phyloP scores from a whole-genome alignment of 2,113 vertebrate genomes.

The Chiloscyllium plagiosum region DNA sequence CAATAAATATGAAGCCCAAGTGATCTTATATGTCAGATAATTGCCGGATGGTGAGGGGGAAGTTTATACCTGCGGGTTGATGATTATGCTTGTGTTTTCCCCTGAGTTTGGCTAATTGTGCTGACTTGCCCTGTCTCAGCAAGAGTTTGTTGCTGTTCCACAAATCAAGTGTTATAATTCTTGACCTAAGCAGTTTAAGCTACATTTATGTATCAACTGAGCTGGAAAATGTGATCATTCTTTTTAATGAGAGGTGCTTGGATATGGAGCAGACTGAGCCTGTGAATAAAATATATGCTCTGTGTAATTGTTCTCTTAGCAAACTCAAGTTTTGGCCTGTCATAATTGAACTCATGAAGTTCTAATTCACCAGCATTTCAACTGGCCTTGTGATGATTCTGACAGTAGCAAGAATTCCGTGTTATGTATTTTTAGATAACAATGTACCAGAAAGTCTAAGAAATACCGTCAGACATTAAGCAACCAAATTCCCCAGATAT shows the following conservation, averaged over 20 bases:
- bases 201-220: not conserved
- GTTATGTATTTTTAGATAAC: not conserved
- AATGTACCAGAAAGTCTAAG: not conserved
- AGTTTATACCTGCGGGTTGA: not conserved
- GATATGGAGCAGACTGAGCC: not conserved
- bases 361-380: not conserved
- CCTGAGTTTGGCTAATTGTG: not conserved
- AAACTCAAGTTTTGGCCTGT: not conserved
- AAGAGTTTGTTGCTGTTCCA: not conserved
- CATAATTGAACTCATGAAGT: not conserved
- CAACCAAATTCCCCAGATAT: not conserved
- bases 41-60: not conserved
- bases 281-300: not conserved
- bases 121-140: not conserved
- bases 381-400: not conserved
- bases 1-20: not conserved
- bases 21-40: not conserved
- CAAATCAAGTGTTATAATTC: not conserved
- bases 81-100: not conserved
- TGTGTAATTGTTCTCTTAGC: not conserved
- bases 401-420: not conserved
- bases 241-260: not conserved
- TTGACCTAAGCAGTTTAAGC: not conserved
- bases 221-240: not conserved
- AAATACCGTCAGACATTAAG: not conserved